Base-by-base conservation (phyloP, 2,888 invertebrate species). In the Dasypolia templi region DNA sequence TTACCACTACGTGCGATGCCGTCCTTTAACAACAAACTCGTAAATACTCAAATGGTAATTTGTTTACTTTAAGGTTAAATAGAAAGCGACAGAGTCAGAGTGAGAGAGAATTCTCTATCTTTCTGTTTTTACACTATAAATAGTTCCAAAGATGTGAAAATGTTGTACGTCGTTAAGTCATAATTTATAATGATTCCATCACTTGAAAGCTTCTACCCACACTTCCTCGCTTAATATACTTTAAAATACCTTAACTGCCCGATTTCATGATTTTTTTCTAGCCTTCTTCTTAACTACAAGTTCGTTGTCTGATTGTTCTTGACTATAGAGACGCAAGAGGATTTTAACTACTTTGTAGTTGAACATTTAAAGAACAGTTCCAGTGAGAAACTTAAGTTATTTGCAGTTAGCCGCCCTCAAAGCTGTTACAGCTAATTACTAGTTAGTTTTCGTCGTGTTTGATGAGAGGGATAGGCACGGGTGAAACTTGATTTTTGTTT, bases 151-250 rank as follows among this genome's bases (percentile, higher is more conserved):
- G 29, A 22, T 56, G 32, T 22, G 29, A 56, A 29, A 29, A 29
- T 17, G 12, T 55, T 26, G 26, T 17, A 55, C 26, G 26, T 7
- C 17, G 26, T 26, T 55, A 55, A 55, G 26, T 29, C 56, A 29
- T 29, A 29, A 56, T 29, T 17, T 29, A 4, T 19, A 19, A 29
- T 9, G 29, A 56, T 29, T 56, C 29, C 29, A 29, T 19, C 29
- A 56, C 19, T 56, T 29, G 56, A 56, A 56, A 56, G 56, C 56
- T 29, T 29, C 56, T 29, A 56, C 29, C 29, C 56, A 29, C 56
- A 29, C 19, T 29, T 29, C 29, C 19, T 56, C 9, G 9, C 29
- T 14, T 6, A 56, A 29, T 56, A 11, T 19, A 56, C 49, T 22
- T 49, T 49, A 49, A 22, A 3, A 49, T 46, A 46, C 19, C 19